Base-by-base conservation (phyloP, 2,888 invertebrate species). In the Tenthredo notha region DNA sequence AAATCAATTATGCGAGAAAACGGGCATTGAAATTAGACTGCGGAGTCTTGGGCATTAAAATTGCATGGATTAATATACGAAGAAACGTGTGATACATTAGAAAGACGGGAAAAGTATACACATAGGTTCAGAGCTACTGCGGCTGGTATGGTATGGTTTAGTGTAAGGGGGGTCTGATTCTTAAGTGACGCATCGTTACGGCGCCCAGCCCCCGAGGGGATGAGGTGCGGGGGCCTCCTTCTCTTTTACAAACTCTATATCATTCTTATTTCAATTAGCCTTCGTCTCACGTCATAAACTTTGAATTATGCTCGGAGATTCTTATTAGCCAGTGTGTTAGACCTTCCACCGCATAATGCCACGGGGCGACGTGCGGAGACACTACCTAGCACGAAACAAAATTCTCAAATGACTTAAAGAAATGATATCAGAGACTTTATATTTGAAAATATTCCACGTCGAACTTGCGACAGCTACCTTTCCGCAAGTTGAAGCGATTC, bases 11-110 rank as follows among this genome's bases (percentile, higher is more conserved):
- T 90, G 88, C 88, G 87, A 77, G 54, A 54, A 18, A 84, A 29
- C 84, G 87, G 85, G 89, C 88, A 91, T 91, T 92, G 90, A 91
- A 92, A 92, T 91, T 92, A 91, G 90, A 85, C 87, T 86, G 88
- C 88, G 88, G 88, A 87, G 88, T 89, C 88, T 89, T 86, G 86
- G 86, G 88, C 91, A 91, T 92, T 91, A 92, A 93, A 92, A 89
- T 91, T 92, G 90, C 91, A 92, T 85, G 91, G 89, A 91, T 92
- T 92, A 92, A 92, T 91, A 92, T 91, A 87, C 88, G 87, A 37
- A 82, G 70, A 77, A 88, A 85, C 65, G 80, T 83, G 83, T 70
- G 67, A 70, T 70, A 37, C 83, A 33, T 77, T 77, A 50, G 77
- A 77, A 77, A 50, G 77, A 77, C 25, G 80, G 25, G 58, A 58